Conservation (phyloP, 2,888 invertebrate species). For the Muschampia plurimacula region DNA sequence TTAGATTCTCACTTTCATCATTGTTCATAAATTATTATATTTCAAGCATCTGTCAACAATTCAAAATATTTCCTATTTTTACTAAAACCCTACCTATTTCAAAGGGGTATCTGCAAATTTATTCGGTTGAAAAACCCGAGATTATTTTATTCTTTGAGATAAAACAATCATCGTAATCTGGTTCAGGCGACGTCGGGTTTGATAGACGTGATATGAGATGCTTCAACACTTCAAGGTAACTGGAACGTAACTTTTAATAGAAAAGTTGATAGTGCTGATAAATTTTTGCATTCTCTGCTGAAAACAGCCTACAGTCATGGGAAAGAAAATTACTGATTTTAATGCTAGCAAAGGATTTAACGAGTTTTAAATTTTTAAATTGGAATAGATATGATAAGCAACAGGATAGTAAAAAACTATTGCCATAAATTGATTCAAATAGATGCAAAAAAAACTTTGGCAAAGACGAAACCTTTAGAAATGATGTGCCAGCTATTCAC, state of each 20-base stretch:
- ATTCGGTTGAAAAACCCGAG: slow-evolving; percentile 44
- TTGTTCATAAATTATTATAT: slow-evolving; percentile 9
- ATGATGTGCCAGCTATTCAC: too few species aligned
- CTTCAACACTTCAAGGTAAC: slow-evolving; percentile 50
- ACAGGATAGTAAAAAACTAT: too few species aligned
- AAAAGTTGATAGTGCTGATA: background rate
- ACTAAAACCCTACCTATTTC: slow-evolving; percentile 9
- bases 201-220: slow-evolving; percentile 51
- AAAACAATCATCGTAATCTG: slow-evolving; percentile 53
- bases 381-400: too few species aligned
- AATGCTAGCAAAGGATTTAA: too few species aligned
- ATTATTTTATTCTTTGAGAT: slow-evolving; percentile 57
- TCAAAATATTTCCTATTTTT: slow-evolving; percentile 7
- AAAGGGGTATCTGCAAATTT: slow-evolving; percentile 6
- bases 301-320: too few species aligned
- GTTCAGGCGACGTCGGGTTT: slow-evolving; percentile 51
- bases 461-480: too few species aligned
- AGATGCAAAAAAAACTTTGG: too few species aligned
- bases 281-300: too few species aligned
- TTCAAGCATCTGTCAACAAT: slow-evolving; percentile 24
- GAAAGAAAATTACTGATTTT: too few species aligned
- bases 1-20: too few species aligned
- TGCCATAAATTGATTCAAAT: too few species aligned
- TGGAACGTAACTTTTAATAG: background rate
- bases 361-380: too few species aligned